phyloP scores from a whole-genome alignment of 1,140 invertebrate genomes.

The Tetragnatha versicolor region DNA sequence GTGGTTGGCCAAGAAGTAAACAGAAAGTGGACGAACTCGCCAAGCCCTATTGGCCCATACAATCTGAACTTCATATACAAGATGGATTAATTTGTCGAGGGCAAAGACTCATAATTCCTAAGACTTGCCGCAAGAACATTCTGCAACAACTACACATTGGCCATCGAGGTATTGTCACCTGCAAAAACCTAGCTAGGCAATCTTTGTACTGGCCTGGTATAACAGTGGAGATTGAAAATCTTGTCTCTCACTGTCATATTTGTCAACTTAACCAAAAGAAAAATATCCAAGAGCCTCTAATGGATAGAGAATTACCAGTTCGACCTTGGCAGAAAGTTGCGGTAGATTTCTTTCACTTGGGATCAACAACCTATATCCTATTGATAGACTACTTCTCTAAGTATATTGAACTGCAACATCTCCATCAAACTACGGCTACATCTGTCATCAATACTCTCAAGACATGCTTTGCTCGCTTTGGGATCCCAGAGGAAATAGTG shows the following conservation, averaged over 20 bases:
- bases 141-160: neutral
- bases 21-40: no score
- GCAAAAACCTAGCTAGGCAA: conserved; percentile 6
- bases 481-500: conserved; percentile 56
- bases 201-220: neutral
- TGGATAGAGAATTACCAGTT: neutral
- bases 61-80: no score
- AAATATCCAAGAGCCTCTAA: neutral
- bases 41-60: no score
- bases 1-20: neutral
- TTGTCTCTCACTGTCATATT: neutral
- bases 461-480: conserved; percentile 55
- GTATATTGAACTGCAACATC: conserved; percentile 53
- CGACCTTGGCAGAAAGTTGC: conserved; percentile 31
- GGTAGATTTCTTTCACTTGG: conserved; percentile 3
- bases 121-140: neutral
- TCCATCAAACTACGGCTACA: conserved; percentile 41
- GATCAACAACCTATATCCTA: conserved; percentile 33
- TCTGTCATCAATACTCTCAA: conserved; percentile 50
- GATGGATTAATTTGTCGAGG: no score
- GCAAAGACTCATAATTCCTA: neutral
- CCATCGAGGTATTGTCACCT: conserved; percentile 2
- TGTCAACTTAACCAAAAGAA: neutral
- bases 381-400: conserved; percentile 59
- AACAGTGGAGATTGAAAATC: neutral